Evolutionary conservation across 2,113 vertebrate genomes (phyloP), one percentile per base, ranked within the genome.

Genomic region (Paramormyrops kingsleyae): DNA sequence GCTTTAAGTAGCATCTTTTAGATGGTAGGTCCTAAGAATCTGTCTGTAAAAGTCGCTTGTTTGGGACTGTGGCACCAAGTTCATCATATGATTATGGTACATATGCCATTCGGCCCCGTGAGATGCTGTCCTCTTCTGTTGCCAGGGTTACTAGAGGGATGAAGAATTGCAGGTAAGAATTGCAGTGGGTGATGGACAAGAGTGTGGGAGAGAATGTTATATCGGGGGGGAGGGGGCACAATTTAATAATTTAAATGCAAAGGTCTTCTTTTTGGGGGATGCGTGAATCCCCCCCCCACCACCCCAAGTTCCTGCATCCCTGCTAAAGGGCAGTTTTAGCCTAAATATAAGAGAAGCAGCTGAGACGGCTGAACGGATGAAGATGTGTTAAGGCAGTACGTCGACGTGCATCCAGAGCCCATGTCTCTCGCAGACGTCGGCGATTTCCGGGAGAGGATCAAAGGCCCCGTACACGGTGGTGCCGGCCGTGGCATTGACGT

Each of bases 381-480:
- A 80, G 74, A 77, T 15, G 35, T 80, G 74, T 80, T 80, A 13
- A 47, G 44, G 39, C 83, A 84, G 89, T 94, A 96, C 95, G 91
- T 94, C 94, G 17, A 96, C 94, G 31, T 94, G 94, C 93, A 96
- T 95, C 94, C 95, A 96, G 27, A 97, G 92, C 5, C 50, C 88
- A 56, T 94, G 90, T 47, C 66, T 91, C 9, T 95, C 88, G 91
- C 94, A 96, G 56, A 95, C 89, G 49, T 95, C 94, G 19, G 94
- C 93, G 0, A 95, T 93, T 80, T 91, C 92, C 0, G 0, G n/a
- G 12, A 96, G 90, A 3, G 94, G 94, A 90, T 96, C 94, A 5
- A 96, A 95, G 7, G 93, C 95, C 44, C 95, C 93, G 0, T 93
- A 96, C 6, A 96, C 94, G 0, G 95, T 95, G 35, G 94, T 96